Conservation (phyloP, 2,113 vertebrate species). For the Archilochus colubris region DNA sequence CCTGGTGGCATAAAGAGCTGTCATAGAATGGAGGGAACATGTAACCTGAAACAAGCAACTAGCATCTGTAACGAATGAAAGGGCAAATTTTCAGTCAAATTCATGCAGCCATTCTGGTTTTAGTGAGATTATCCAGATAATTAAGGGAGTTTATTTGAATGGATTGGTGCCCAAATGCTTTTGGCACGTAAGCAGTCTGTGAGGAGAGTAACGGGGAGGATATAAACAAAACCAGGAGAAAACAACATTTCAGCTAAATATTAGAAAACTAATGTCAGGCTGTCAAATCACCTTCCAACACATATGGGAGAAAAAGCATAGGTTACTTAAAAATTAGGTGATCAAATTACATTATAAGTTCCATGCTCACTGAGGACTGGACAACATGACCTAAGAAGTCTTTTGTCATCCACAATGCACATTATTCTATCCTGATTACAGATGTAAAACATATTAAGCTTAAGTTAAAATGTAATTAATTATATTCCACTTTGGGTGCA, state of each 20-base stretch:
- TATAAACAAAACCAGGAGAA: not conserved
- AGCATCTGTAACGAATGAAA: not conserved
- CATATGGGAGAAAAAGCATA: not conserved
- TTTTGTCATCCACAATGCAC: not conserved
- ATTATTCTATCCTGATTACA: not conserved
- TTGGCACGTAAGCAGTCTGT: not conserved
- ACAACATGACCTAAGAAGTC: not conserved
- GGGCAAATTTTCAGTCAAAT: not conserved
- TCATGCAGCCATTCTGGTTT: not conserved
- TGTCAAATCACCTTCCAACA: not conserved
- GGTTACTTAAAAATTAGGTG: not conserved
- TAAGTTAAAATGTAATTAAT: conserved; percentile 42
- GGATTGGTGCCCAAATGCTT: not conserved
- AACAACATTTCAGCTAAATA: not conserved
- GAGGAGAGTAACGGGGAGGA: not conserved
- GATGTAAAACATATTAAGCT: conserved; percentile 28
- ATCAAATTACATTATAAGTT: not conserved
- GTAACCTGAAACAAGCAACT: not conserved
- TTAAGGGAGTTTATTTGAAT: not conserved
- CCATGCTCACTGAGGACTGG: not conserved
- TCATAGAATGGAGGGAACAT: not conserved
- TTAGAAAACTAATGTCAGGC: not conserved
- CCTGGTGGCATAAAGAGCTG: not conserved
- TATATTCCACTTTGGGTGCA: conserved; percentile 21
- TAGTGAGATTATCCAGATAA: not conserved